Evolutionary conservation across 1,140 invertebrate species (phyloP), one percentile per base, ranked within the genome.

Genomic region (Heliconius hewitsoni): DNA sequence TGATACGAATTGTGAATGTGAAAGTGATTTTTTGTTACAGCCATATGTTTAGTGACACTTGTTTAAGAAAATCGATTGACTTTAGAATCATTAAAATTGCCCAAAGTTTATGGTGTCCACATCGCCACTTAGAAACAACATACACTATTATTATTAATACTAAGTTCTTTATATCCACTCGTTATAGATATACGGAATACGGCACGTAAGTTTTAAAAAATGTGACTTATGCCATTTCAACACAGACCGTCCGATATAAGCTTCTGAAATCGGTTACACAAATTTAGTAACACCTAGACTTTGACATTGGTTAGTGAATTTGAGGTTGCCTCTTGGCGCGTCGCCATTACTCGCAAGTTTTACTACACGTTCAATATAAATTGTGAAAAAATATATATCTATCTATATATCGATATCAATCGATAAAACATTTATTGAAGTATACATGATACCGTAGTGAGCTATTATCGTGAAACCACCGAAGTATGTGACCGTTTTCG

Each of bases 351-450:
- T 30, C 60, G 13, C 23, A 27, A 60, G n/a, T 60, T 11, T 11
- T 11, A 30, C 60, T 66, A 30, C 13, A 60, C 57, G 57, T 60
- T 60, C 8, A 23, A 11, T 57, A 66, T 2, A 66, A 30, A 66
- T 66, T 66, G n/a, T 70, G 23, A 71, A 66, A 46, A 76, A 46
- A 71, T 76, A 37, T 37, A 37, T 66, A 70, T 76, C 60, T 16
- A 19, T 71, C 37, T 60, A 72, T 27, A 30, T 57, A 30, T 77
- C 60, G 8, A 27, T 77, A 71, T 71, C 66, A 30, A 77, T 77
- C 50, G 76, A 77, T 77, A 77, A 77, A 77, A n/a, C 66, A 55
- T 70, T 72, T 42, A 27, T 55, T 30, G 27, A 42, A 9, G 60
- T 16, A 57, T 2, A 30, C 5, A 11, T 13, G 27, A 66, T 66